Percentiles rank a stretch among this genome's conserved stretches.
Conservation (phyloP, 2,113 vertebrate species). For the Shinisaurus crocodilurus region DNA sequence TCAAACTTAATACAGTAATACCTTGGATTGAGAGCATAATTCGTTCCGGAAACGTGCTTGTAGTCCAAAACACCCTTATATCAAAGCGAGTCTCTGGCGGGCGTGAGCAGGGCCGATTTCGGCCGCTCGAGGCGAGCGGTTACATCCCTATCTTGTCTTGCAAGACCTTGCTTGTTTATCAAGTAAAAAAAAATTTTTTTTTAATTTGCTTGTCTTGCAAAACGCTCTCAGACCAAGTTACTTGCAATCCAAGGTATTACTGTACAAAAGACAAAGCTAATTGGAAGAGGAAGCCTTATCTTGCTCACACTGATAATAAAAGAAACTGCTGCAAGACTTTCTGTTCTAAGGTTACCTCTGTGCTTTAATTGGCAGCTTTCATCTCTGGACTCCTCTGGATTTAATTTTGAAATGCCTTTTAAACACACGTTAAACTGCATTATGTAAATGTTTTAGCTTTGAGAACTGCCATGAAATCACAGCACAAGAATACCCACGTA, state of each 20-base stretch:
- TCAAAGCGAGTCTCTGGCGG: no score
- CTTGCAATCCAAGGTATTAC: no score
- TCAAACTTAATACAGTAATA: neutral
- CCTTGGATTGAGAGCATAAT: no score
- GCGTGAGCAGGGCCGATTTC: no score
- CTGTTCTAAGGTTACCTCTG: neutral
- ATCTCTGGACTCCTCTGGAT: slow-evolving; percentile 14
- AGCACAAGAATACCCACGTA: slow-evolving; percentile 27
- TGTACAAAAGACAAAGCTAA: slow-evolving; percentile 29
- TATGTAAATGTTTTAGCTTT: neutral
- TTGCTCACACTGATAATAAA: neutral
- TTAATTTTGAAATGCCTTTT: slow-evolving; percentile 29
- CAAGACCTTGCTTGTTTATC: no score
- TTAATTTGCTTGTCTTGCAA: no score
- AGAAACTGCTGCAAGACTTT: neutral
- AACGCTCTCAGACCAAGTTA: no score
- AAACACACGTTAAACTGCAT: neutral
- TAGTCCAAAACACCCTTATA: no score
- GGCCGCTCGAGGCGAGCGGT: no score
- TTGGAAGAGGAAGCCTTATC: slow-evolving; percentile 35
- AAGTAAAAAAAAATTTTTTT: no score
- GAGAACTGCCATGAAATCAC: slow-evolving; percentile 28
- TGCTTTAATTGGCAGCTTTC: neutral
- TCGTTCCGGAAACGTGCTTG: no score
- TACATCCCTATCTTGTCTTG: no score